Evolutionary conservation across 2,113 vertebrate genomes (phyloP), one percentile per base, ranked within the genome.

Genomic region (Ovibos moschatus): DNA sequence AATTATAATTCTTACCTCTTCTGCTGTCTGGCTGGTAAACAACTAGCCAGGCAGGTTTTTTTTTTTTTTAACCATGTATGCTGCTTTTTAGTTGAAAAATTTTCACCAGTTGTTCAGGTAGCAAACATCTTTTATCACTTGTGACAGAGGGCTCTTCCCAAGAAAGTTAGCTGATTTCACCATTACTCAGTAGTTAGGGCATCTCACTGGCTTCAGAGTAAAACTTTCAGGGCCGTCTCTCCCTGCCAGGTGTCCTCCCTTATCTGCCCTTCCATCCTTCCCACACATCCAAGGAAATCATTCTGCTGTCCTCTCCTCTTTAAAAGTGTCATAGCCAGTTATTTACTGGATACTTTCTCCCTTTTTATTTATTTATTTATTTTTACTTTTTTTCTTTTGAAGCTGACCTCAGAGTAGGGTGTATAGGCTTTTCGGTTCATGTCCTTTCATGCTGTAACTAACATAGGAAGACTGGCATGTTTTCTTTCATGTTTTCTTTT

Each of bases 41-140:
- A 83, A 83, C 74, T 87, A 57, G 36, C 36, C 89, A 62, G 51
- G 64, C n/a, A 67, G 33, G 2, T 67, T 67, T 36, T 21, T 4
- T n/a, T 9, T 86, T 40, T 43, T 53, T 60, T 90, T 47, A 53
- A 6, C 79, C 25, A 12, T 50, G 12, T 25, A 40, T 89, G 27
- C 53, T 93, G 53, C 33, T 86, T 96, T 86, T 89, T 74, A 95
- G 86, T 89, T 96, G 36, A 76, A 81, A 95, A 82, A 51, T 90
- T 93, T 96, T 97, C 74, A 58, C 23, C 92, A 79, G 45, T n/a
- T 55, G 21, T 64, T 91, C 55, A 91, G 81, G 67, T 47, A 93
- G 58, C 50, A 82, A 47, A 47, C 60, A 43, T 87, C 36, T 76
- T 90, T 53, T 47, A 51, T 95, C 53, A 93, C 16, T 89, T 89